A percentile compares a stretch with the other conserved stretches of the same genome.
Conservation (phyloP, 2,888 invertebrate genomes). For the Buathra laborator region DNA sequence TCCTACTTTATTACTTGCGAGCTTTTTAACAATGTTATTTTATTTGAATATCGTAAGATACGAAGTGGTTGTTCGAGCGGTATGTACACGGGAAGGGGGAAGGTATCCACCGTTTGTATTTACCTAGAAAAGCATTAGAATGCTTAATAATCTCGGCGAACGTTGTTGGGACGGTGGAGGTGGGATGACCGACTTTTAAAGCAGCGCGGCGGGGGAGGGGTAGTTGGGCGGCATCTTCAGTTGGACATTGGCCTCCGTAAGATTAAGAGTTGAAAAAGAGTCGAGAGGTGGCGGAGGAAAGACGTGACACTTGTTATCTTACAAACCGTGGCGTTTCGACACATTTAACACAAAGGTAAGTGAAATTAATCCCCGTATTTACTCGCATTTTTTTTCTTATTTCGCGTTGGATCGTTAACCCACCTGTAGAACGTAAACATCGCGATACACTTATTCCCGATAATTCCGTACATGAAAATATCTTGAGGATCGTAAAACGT, state of each 20-base stretch:
- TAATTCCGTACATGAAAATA: too few species aligned
- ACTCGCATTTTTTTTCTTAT: too few species aligned
- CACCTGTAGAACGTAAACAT: too few species aligned
- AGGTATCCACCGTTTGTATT: constrained; percentile 28
- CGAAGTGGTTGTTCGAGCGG: background rate
- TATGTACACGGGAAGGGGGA: background rate
- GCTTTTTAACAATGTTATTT: background rate
- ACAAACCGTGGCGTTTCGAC: constrained; percentile 45
- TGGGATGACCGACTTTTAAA: constrained; percentile 83
- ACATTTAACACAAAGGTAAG: constrained; percentile 55
- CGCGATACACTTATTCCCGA: too few species aligned
- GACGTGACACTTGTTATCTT: constrained; percentile 69
- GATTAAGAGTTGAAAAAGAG: constrained; percentile 83
- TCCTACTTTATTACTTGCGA: background rate
- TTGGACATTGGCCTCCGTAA: constrained; percentile 84
- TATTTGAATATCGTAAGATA: background rate
- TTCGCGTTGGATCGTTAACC: too few species aligned
- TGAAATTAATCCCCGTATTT: constrained; percentile 11
- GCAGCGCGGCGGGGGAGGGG: constrained; percentile 77
- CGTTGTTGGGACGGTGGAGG: constrained; percentile 77
- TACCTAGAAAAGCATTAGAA: constrained; percentile 78
- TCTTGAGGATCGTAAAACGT: too few species aligned
- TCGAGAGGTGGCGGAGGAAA: constrained; percentile 79
- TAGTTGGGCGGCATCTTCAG: constrained; percentile 84
- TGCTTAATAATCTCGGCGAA: constrained; percentile 80